Evolutionary conservation across 2,797 vertebrate genomes (phyloP).

Genomic region (Tokudaia tokunoshimensis): DNA sequence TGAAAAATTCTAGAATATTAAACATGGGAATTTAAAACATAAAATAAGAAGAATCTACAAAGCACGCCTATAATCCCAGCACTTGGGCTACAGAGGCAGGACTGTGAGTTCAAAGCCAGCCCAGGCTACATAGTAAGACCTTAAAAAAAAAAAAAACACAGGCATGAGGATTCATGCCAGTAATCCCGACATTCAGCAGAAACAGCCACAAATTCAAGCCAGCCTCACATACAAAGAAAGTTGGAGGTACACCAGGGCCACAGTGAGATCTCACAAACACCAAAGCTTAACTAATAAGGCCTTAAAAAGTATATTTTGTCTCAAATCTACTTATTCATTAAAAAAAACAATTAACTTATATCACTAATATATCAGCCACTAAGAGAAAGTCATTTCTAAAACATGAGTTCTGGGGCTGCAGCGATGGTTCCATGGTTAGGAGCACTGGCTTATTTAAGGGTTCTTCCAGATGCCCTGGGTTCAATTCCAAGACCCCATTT

Average conservation of each 20-base stretch:
- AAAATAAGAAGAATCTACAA: background rate
- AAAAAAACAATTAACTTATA: background rate
- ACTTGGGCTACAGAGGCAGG: background rate
- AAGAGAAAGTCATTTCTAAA: background rate
- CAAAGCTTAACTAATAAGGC: background rate
- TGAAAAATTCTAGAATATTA: slow-evolving; percentile 17
- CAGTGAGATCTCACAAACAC: background rate
- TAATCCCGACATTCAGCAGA: background rate
- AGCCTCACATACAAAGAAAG: background rate
- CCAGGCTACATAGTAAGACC: background rate
- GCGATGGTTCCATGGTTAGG: background rate
- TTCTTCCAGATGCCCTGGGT: background rate
- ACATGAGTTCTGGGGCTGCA: background rate
- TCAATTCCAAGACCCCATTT: background rate
- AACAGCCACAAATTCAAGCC: background rate
- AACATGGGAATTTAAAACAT: background rate
- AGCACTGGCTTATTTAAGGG: background rate
- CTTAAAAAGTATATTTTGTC: background rate
- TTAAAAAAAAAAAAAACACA: background rate
- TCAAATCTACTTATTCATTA: slow-evolving; percentile 41
- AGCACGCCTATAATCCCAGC: background rate
- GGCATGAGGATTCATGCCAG: background rate
- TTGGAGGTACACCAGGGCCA: background rate
- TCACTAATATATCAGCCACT: background rate
- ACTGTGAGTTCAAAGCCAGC: background rate